A percentile compares a stretch with the other conserved stretches of the same genome.
These are phyloP conservation scores for Onychostoma macrolepis DNA, from an alignment of 2,113 vertebrate genomes.

Conservation along the genomic window DNA sequence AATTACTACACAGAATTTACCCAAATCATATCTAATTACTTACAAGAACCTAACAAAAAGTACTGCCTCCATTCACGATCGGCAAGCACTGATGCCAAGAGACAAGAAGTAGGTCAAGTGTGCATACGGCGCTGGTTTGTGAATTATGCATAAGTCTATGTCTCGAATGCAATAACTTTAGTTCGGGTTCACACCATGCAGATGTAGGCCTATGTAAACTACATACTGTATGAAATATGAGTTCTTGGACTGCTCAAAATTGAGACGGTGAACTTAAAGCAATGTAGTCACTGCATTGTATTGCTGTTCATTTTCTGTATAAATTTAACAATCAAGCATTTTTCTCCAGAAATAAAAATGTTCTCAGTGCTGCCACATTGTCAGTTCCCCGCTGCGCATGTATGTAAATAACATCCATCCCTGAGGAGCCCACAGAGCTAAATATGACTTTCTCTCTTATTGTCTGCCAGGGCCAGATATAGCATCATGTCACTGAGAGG, in stretches of 20 bases:
- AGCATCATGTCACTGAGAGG: neutral
- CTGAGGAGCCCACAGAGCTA: conserved; percentile 11
- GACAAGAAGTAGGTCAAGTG: conserved; percentile 54
- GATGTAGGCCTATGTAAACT: neutral
- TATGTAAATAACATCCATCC: conserved; percentile 32
- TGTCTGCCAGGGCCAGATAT: conserved; percentile 31
- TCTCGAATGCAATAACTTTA: conserved; percentile 34
- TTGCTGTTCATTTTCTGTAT: neutral
- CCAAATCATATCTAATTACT: neutral
- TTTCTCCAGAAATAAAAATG: neutral
- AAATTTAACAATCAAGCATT: neutral
- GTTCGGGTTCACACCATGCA: neutral
- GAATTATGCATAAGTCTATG: conserved; percentile 52
- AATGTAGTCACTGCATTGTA: neutral
- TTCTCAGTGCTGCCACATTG: neutral
- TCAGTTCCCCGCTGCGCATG: neutral
- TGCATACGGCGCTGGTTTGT: conserved; percentile 24
- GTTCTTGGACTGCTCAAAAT: neutral
- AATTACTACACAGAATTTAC: neutral
- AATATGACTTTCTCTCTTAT: conserved; percentile 32
- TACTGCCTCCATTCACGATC: neutral
- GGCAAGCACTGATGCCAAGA: conserved; percentile 23
- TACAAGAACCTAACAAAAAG: neutral
- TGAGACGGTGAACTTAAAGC: neutral
- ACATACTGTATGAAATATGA: neutral